Evolutionary conservation across 1,140 invertebrate genomes (phyloP), one percentile per base, ranked within the genome.

Genomic region (Thaumetopoea pityocampa): DNA sequence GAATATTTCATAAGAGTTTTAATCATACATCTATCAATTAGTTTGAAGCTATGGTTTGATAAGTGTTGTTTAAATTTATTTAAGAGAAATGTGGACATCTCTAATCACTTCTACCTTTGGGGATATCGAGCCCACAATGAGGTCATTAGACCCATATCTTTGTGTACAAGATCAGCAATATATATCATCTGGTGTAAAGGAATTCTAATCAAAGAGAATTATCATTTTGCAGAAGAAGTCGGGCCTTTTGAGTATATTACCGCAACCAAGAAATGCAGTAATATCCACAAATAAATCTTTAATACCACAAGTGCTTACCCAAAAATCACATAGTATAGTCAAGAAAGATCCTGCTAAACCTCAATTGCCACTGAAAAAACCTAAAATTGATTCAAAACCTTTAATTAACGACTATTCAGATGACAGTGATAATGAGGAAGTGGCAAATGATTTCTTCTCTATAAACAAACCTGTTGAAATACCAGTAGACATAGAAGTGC

Each of bases 371-470:
- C 5, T 51, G 29, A 78, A 67, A 41, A 63, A 65, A 34, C 8
- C 40, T 20, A 72, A 65, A 37, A 17, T 38, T 12, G 57, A 55
- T 30, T 7, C 35, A 8, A 67, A 62, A 49, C 19, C 29, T 19
- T 19, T 67, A 11, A 26, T 56, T 9, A 66, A 55, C 33, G 59
- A 70, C 6, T 67, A 71, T 33, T 85, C 82, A 12, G 82, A 86
- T 65, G 73, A 85, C 0, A 85, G 77, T 61, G 83, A 81, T 9
- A 77, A 65, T 60, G 87, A 85, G 4, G 80, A 83, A 12, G 53
- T 78, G 12, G 56, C 71, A 32, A 76, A 70, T 48, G 87, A 88
- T 47, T 88, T 88, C 66, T 88, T 89, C 48, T 88, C 87, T 2
- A 71, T 88, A 20, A 83, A 88, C 41, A 78, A 82, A 57, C 48